Evolutionary conservation across 1,140 invertebrate genomes (phyloP), one percentile per base, ranked within the genome.

Genomic region (Ridgeia piscesae): DNA sequence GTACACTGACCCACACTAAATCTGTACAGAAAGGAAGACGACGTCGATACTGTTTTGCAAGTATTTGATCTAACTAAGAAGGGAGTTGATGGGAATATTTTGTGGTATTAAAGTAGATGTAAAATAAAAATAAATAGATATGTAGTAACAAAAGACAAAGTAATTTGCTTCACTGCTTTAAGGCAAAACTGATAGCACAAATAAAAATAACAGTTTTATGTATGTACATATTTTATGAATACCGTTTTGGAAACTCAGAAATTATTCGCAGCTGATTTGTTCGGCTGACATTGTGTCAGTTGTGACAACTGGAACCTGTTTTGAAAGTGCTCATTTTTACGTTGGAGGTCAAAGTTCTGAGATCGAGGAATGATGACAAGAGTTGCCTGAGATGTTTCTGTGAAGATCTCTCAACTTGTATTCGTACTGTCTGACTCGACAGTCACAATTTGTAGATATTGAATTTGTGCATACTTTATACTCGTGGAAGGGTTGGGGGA

Each of bases 401-500:
- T 77, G 58, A 77, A 77, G 58, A 77, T 77, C 58, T 77, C 58
- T 77, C 58, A 77, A 77, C 58, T 77, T 77, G 58, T 77, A 77
- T 77, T 77, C 58, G 58, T 77, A 77, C 58, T 77, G 58, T 77
- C 58, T 77, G 58, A 77, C 58, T 77, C 58, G n/a, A n/a, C n/a
- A n/a, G n/a, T n/a, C n/a, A n/a, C n/a, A n/a, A n/a, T n/a, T n/a
- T n/a, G n/a, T n/a, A n/a, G n/a, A n/a, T n/a, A n/a, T n/a, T n/a
- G n/a, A n/a, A n/a, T n/a, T n/a, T n/a, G n/a, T n/a, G n/a, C 11
- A 42, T 11, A 6, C 42, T 42, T 42, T 42, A 42, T 42, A 42
- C 11, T 42, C 42, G 4, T 42, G 42, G 42, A 42, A 42, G 11
- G 11, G 42, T 42, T 42, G 42, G 4, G 4, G 42, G 42, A 42